phyloP scores from a whole-genome alignment of 1,140 invertebrate species.

The Globodera ellingtonae region DNA sequence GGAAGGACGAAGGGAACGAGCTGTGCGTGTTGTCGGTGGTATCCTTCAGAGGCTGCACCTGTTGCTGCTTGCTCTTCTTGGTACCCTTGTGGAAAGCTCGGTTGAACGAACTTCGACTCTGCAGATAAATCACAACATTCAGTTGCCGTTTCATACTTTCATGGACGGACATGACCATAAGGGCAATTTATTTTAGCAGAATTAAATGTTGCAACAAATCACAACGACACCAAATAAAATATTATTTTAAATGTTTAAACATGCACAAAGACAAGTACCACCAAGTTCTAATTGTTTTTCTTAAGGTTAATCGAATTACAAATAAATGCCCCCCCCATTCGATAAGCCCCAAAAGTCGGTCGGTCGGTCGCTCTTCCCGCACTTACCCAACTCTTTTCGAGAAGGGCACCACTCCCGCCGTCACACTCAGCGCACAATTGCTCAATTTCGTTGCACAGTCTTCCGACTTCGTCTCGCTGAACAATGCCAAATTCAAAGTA shows the following conservation, averaged over 20 bases:
- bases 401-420: conserved; percentile 14
- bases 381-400: conserved; percentile 47
- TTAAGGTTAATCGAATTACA: conserved; percentile 28
- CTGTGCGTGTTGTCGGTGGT: conserved; percentile 59
- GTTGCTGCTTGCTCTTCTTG: conserved; percentile 68
- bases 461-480: conserved; percentile 46
- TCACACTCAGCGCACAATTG: conserved; percentile 40
- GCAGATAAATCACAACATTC: conserved; percentile 37
- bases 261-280: neutral
- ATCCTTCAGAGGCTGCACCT: neutral
- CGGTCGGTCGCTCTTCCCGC: neutral
- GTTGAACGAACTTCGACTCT: conserved; percentile 91
- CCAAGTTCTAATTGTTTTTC: conserved; percentile 28
- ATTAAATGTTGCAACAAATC: conserved; percentile 3
- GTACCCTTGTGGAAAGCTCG: conserved; percentile 87
- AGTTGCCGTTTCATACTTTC: neutral
- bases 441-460: conserved; percentile 44
- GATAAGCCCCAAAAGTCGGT: neutral
- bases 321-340: neutral
- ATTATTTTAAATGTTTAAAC: too few relatives aligned
- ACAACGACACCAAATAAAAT: neutral
- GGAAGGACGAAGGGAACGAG: neutral
- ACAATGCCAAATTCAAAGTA: conserved; percentile 3
- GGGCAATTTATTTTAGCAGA: neutral
- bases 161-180: neutral